Evolutionary conservation across 2,888 invertebrate genomes (phyloP), one percentile per base, ranked within the genome.

Genomic region (Rugalucina vietnamica): DNA sequence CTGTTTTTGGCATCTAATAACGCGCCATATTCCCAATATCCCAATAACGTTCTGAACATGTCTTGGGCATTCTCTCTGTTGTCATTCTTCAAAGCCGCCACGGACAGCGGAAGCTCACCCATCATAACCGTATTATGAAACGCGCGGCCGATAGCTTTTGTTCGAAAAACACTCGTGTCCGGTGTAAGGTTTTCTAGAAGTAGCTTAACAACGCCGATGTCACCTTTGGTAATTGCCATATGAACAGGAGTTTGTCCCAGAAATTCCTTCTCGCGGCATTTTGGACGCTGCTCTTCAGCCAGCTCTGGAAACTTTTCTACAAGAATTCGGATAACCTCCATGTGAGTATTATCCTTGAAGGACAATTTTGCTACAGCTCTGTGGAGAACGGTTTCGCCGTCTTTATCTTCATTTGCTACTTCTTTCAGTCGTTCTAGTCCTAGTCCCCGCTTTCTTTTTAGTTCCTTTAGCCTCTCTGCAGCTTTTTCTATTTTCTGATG

Each of bases 111-210:
- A 10, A 89, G 79, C 54, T 89, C 85, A 18, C 85, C 90, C 88
- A 90, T 87, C 90, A 90, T 87, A 5, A 88, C 90, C 0, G 91
- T 89, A 37, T 89, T 91, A 1, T 77, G 60, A 72, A 89, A 88
- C 34, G 85, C 82, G 1, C 18, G 27, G n/a, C 89, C 86, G 18
- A 76, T 79, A 10, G 89, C 89, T 84, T 81, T 27, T 89, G 71
- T 27, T 88, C 32, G 18, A 60, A 49, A 5, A 39, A n/a, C 71
- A 79, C 84, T 75, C 78, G 82, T 10, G 79, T 14, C 43, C 83
- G 81, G 18, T 75, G 74, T 1, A 81, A 65, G 10, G 78, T 65
- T 8, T 73, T 54, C 4, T 24, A 90, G 50, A 74, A 90, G 76
- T 0, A 70, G 43, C 4, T 82, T 49, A 0, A 84, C 82, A 1